These are phyloP conservation scores for Eulithis testata DNA, from an alignment of 2,888 invertebrate species.

Conservation along the genomic window DNA sequence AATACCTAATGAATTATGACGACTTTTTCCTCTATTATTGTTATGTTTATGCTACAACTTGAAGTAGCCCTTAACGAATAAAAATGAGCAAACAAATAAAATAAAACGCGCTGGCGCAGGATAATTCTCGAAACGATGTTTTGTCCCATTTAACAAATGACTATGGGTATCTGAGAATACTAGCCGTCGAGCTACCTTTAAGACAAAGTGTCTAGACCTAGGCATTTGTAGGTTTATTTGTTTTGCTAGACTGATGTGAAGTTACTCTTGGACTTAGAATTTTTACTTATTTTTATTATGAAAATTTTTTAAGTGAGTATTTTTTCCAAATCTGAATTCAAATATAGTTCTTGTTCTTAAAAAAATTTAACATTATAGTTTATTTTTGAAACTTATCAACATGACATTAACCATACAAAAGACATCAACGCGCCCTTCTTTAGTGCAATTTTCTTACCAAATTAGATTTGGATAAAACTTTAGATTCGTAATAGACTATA, in stretches of 20 bases:
- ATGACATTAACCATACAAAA: constrained; percentile 19
- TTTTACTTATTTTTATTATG: not conserved
- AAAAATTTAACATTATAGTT: no score
- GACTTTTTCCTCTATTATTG: not conserved
- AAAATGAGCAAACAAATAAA: constrained; percentile 57
- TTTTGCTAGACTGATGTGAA: constrained; percentile 9
- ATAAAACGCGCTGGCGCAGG: constrained; percentile 50
- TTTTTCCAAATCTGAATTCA: not conserved
- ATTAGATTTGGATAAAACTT: no score
- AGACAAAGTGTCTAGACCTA: constrained; percentile 11
- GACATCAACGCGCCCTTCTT: constrained; percentile 32
- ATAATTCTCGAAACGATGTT: constrained; percentile 60
- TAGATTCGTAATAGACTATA: no score
- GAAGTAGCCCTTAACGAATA: constrained; percentile 39
- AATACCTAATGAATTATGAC: no score
- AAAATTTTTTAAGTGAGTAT: not conserved
- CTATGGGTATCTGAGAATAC: constrained; percentile 30
- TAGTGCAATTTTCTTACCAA: no score
- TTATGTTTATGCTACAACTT: constrained; percentile 1
- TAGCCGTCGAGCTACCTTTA: constrained; percentile 20
- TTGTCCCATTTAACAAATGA: constrained; percentile 53
- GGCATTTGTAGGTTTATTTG: constrained; percentile 25
- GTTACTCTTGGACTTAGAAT: not conserved
- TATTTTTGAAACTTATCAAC: not conserved
- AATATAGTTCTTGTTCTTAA: no score